These are phyloP conservation scores for Aphelocoma coerulescens DNA, from an alignment of 2,113 vertebrate genomes.

Conservation along the genomic window DNA sequence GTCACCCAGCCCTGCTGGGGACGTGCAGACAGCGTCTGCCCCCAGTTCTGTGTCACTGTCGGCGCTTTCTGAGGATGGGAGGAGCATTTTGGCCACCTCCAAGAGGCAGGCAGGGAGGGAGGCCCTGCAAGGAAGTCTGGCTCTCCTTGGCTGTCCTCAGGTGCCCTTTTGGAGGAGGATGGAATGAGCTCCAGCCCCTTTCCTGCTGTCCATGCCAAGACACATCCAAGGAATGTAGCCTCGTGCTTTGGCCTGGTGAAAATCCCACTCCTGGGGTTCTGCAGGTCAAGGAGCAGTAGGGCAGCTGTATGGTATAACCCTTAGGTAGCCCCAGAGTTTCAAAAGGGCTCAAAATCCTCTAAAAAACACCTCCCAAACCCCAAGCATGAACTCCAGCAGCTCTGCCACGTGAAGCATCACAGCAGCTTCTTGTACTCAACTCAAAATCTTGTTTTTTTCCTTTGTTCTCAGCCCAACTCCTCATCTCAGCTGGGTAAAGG, in stretches of 20 bases:
- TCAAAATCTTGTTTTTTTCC: not conserved
- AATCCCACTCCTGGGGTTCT: not conserved
- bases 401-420: not conserved
- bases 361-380: not conserved
- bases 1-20: not conserved
- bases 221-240: not conserved
- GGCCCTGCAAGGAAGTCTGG: not conserved
- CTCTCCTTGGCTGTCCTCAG: not conserved
- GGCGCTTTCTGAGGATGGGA: not conserved
- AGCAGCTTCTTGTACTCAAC: not conserved
- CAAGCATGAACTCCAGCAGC: not conserved
- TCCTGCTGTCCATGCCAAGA: fast-evolving
- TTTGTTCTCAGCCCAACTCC: conserved; percentile 84
- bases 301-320: fast-evolving
- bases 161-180: not conserved
- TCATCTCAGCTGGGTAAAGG: conserved; percentile 82
- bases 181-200: not conserved
- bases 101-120: not conserved
- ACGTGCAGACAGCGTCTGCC: not conserved
- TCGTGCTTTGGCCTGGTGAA: not conserved
- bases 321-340: not conserved
- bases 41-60: not conserved
- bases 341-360: not conserved
- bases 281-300: not conserved
- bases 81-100: not conserved